A percentile compares a stretch with the other conserved stretches of the same genome.
phyloP scores from a whole-genome alignment of 2,888 invertebrate genomes.

The Coremacera marginata region DNA sequence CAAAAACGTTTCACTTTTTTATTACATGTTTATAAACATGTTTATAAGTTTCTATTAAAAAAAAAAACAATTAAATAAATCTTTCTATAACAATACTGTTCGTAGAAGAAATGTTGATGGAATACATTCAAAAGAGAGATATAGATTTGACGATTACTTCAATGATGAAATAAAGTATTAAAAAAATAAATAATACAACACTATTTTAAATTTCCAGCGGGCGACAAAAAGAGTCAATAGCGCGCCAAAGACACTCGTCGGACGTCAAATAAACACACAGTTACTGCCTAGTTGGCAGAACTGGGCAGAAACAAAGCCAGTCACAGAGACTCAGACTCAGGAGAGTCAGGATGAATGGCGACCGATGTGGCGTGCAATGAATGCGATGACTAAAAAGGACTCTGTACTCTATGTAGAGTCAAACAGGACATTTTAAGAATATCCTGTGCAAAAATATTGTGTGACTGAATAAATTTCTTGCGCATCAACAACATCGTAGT shows the following conservation, averaged over 20 bases:
- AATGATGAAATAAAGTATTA: no score
- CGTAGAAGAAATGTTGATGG: no score
- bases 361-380: conserved; percentile 50
- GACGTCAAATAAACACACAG: conserved; percentile 42
- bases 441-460: conserved; percentile 41
- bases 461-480: conserved; percentile 58
- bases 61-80: no score
- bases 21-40: no score
- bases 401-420: conserved; percentile 28
- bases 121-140: no score
- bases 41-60: no score
- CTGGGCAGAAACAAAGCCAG: conserved; percentile 46
- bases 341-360: conserved; percentile 62
- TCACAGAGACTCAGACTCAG: conserved; percentile 54
- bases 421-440: not conserved
- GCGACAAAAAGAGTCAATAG: conserved; percentile 37
- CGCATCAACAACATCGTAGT: conserved; percentile 46
- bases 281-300: conserved; percentile 42
- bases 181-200: not conserved
- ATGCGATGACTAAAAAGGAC: conserved; percentile 50
- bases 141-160: no score
- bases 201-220: not conserved
- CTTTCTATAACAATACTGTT: no score
- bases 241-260: conserved; percentile 44
- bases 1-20: no score